Evolutionary conservation across 2,113 vertebrate species (phyloP).

Genomic region (Clarias batrachus): DNA sequence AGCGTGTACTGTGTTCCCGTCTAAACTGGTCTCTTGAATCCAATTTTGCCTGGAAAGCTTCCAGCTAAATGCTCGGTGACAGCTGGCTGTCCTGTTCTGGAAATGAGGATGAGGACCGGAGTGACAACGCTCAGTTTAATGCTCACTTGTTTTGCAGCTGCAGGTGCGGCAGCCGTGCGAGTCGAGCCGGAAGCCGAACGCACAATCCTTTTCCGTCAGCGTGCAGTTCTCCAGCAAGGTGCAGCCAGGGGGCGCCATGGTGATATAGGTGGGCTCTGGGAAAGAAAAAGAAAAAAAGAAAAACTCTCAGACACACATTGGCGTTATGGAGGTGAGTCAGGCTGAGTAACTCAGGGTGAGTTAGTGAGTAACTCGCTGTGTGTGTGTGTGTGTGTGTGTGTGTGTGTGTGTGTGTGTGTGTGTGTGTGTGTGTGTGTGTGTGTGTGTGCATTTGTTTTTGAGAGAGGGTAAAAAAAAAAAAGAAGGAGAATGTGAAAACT

Average conservation of each 20-base stretch:
- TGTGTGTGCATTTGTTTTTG: neutral
- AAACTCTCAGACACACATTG: slow-evolving; percentile 12
- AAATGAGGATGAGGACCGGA: slow-evolving; percentile 24
- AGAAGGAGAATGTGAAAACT: slow-evolving; percentile 17
- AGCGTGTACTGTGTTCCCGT: slow-evolving; percentile 1
- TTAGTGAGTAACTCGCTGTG: neutral
- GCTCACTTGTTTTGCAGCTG: slow-evolving; percentile 83
- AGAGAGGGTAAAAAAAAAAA: slow-evolving; percentile 20
- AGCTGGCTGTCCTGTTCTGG: slow-evolving; percentile 18
- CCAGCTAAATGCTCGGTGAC: slow-evolving; percentile 32
- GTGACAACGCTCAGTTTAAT: neutral
- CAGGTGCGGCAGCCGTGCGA: slow-evolving; percentile 79
- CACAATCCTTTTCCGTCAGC: slow-evolving; percentile 79
- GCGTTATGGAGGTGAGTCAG: slow-evolving; percentile 44
- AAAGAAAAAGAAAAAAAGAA: slow-evolving; percentile 22
- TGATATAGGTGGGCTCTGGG: slow-evolving; percentile 86
- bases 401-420: neutral
- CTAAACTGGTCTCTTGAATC: slow-evolving; percentile 37
- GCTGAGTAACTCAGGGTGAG: slow-evolving; percentile 29
- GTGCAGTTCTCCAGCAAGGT: slow-evolving; percentile 78
- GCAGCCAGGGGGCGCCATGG: slow-evolving; percentile 82
- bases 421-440: neutral
- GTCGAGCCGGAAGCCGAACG: slow-evolving; percentile 79
- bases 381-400: neutral
- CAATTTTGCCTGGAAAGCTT: slow-evolving; percentile 37